Base-by-base conservation (phyloP, 2,888 invertebrate genomes). In the Acanthoscelides obtectus region DNA sequence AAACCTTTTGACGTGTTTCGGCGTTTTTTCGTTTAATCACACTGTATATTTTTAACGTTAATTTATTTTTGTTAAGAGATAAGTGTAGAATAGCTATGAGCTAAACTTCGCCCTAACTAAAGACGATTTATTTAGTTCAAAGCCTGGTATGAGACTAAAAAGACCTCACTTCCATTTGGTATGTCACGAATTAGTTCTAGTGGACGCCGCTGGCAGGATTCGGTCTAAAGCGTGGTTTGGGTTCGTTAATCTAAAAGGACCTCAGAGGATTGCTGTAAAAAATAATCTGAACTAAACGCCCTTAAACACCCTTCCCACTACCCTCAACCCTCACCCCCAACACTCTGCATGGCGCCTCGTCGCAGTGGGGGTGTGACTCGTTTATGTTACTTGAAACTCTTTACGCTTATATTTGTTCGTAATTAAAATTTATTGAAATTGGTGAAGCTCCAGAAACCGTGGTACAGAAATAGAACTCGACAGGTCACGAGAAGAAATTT, bases 221-320 rank as follows among this genome's bases (percentile, higher is more conserved):
- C 74, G 72, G 80, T 79, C 82, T 80, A 81, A 81, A 81, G 81
- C 81, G 78, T 81, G 80, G 80, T 80, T 79, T 79, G 79, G 78
- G 81, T 85, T 85, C 84, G 83, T 85, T 86, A 85, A 84, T 82
- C 80, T 83, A 84, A 85, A 79, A 81, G 80, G 81, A 78, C 85
- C 84, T 82, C 74, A 67, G 84, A 83, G 85, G 80, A 82, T 78
- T 45, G 45, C 45, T 45, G 45, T 45, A 45, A 45, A 45, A 45
- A 45, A 45, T 45, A 45, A 45, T 45, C 45, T 45, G 45, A 45
- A 45, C 45, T 45, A 45, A 45, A 45, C 45, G 45, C 45, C 45
- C 45, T 45, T 12, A 45, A 45, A 4, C 5, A 4, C 45, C 45
- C 17, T 12, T n/a, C n/a, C n/a, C n/a, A n/a, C n/a, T n/a, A n/a